These are phyloP conservation scores for Drosophila ogumai DNA, from an alignment of 1,140 invertebrate genomes.

Conservation along the genomic window DNA sequence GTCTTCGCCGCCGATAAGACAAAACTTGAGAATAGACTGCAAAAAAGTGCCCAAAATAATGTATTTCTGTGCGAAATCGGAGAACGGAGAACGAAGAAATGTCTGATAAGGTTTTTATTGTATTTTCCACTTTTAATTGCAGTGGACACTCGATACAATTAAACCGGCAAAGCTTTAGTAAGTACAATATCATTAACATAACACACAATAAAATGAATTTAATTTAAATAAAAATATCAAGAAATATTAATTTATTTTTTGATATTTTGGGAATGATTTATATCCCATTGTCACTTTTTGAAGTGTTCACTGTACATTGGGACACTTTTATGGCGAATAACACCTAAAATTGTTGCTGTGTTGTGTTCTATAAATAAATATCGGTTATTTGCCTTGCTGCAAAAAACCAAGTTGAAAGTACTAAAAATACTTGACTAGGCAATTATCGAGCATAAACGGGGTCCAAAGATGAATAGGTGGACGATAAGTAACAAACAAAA, in stretches of 20 bases:
- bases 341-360: not conserved
- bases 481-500: slow-evolving; percentile 12
- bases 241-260: too few relatives aligned
- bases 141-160: not conserved
- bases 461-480: slow-evolving; percentile 16
- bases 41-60: slow-evolving; percentile 13
- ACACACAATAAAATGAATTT: not conserved
- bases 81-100: not conserved
- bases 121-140: slow-evolving; percentile 5
- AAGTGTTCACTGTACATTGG: slow-evolving; percentile 1
- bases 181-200: not conserved
- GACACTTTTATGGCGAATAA: not conserved
- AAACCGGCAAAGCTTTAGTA: too few relatives aligned
- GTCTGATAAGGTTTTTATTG: slow-evolving; percentile 16
- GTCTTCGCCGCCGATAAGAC: slow-evolving; percentile 34
- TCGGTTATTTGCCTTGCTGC: slow-evolving; percentile 6
- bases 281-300: too few relatives aligned
- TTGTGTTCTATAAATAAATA: slow-evolving; percentile 28
- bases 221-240: too few relatives aligned
- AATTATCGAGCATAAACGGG: slow-evolving; percentile 17
- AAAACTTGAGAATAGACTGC: slow-evolving; percentile 40
- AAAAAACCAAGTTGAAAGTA: slow-evolving; percentile 3
- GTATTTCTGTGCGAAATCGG: slow-evolving; percentile 2
- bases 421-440: slow-evolving; percentile 30
- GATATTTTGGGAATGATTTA: not conserved